Base-by-base conservation (phyloP, 2,888 invertebrate species). In the Meta bourneti region DNA sequence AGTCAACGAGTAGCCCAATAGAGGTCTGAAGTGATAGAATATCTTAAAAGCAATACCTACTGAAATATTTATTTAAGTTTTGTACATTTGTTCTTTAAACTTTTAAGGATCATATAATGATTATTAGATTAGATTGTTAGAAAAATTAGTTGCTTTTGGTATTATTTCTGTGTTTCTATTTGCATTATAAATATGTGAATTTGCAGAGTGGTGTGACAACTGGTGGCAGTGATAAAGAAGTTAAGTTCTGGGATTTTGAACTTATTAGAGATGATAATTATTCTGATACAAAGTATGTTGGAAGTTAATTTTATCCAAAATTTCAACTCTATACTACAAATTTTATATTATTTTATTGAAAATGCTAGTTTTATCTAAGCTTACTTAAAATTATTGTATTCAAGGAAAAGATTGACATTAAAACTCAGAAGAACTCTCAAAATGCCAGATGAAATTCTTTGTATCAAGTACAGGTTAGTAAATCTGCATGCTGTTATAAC, bases 201-300 rank as follows among this genome's bases (percentile, higher is more conserved):
- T 94, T 97, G 0, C 61, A 91, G 97, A 95, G 97, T 94, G 97
- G 98, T 1, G 97, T 98, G 94, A 97, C 96, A 9, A 97, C 98
- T 4, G 98, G 98, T 0, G 97, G 98, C 88, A 97, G 97, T 0
- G 99, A 99, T 95, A 97, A 97, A 93, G 97, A 97, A 0, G 97
- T 99, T 0, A 98, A 98, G 95, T 97, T 99, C 94, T 99, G 99
- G 99, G 97, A 97, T 90, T 99, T 98, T 95, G 98, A 98, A 94
- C 95, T 98, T 16, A 96, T 98, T 74, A 96, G 96, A 16, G 97
- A 97, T 93, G 95, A 83, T 8, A 92, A 94, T 93, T 82, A 93
- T 93, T 81, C 93, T 52, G 70, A 88, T 48, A 69, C 71, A 20
- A 84, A 52, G 93, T 92, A 83, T 16, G 83, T 90, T 2, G 8